Evolutionary conservation across 2,797 vertebrate species (phyloP).

Genomic region (Orestias chungarensis): DNA sequence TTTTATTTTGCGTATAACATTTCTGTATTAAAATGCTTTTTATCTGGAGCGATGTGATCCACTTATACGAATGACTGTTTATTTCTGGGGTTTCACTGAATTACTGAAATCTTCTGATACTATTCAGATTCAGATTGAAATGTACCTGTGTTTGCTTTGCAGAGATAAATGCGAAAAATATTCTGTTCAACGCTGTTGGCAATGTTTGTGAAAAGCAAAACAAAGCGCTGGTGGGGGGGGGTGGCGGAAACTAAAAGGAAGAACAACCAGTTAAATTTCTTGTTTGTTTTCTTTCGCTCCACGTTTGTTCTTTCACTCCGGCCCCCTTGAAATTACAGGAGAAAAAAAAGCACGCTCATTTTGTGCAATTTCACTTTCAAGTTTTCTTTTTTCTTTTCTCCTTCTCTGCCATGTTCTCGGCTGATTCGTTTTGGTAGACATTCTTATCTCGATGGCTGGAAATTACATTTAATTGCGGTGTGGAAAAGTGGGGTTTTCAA

Average conservation of each 20-base stretch:
- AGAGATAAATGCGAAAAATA: conserved; percentile 44
- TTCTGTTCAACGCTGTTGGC: conserved; percentile 27
- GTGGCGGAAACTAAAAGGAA: conserved; percentile 26
- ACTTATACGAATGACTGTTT: background rate
- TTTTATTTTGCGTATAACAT: background rate
- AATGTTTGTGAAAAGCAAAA: conserved; percentile 36
- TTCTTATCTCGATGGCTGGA: conserved; percentile 72
- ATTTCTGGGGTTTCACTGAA: background rate
- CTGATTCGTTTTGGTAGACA: conserved; percentile 72
- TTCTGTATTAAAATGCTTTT: background rate
- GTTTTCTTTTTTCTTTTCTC: conserved; percentile 54
- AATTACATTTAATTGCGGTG: conserved; percentile 77
- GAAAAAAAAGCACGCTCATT: conserved; percentile 61
- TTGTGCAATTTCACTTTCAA: conserved; percentile 76
- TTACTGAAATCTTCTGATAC: background rate
- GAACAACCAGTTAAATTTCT: conserved; percentile 31
- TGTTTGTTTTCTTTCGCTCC: conserved; percentile 10
- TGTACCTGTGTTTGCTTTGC: conserved; percentile 30
- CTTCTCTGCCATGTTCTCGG: conserved; percentile 37
- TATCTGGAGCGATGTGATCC: too few species aligned
- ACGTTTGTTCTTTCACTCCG: conserved; percentile 54
- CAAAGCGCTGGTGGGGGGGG: too few species aligned
- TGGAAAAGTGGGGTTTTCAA: conserved; percentile 58
- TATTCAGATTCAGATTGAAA: background rate
- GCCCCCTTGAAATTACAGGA: conserved; percentile 65